phyloP scores from a whole-genome alignment of 2,888 invertebrate genomes.

The Lycocerus yunnanus region DNA sequence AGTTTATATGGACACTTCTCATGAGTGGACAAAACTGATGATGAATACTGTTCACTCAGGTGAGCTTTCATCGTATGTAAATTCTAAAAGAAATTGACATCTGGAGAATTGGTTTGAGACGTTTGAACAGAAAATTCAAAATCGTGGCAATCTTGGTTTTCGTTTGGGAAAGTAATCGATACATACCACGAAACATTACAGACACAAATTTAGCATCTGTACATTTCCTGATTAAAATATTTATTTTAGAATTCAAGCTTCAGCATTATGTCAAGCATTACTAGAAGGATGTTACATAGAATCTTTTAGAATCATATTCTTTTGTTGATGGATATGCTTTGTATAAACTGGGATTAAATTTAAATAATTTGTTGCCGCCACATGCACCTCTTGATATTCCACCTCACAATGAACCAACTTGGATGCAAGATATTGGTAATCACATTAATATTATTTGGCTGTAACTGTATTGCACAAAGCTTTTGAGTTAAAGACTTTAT shows the following conservation, averaged over 20 bases:
- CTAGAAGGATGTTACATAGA: slow-evolving; percentile 78
- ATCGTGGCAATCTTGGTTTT: no score
- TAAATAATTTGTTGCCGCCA: slow-evolving; percentile 39
- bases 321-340: slow-evolving; percentile 58
- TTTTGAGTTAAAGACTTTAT: no score
- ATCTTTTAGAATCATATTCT: slow-evolving; percentile 61
- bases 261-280: slow-evolving; percentile 77
- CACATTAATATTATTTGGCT: background rate
- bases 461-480: no score
- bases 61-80: no score
- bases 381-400: slow-evolving; percentile 45
- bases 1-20: no score
- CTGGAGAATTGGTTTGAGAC: no score
- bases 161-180: no score
- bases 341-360: slow-evolving; percentile 54
- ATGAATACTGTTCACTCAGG: no score
- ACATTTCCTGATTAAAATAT: background rate
- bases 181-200: no score
- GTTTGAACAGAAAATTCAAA: no score
- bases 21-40: no score
- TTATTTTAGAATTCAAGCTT: slow-evolving; percentile 69
- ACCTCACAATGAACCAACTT: slow-evolving; percentile 63
- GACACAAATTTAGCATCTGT: background rate
- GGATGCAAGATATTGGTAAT: slow-evolving; percentile 62
- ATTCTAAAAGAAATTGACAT: no score